Base-by-base conservation (phyloP, 2,888 invertebrate species). In the Eristalis intricaria region DNA sequence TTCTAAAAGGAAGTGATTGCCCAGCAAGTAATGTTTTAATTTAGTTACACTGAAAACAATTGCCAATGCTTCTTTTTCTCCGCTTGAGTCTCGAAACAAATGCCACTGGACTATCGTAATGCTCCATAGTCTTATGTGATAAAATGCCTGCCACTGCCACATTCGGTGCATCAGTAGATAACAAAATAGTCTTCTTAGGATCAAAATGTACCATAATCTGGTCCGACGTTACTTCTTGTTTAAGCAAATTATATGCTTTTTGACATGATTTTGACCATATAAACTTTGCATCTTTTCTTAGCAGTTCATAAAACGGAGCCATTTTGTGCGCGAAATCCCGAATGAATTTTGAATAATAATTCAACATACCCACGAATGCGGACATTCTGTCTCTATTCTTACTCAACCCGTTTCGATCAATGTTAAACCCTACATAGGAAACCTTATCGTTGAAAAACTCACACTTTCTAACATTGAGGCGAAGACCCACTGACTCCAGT, bases 311-410 rank as follows among this genome's bases (percentile, higher is more conserved):
- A n/a, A 80, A 61, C 0, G 73, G 80, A 50, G 26, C 10, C 35
- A 80, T 68, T 43, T 66, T 60, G 3, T 22, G 58, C 4, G 61
- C 61, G 61, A 90, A 89, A 10, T 86, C 84, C 7, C 90, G 66
- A 32, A 91, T 86, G 89, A 92, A 93, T 75, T 90, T 90, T 4
- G 90, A n/a, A n/a, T n/a, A n/a, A n/a, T n/a, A n/a, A n/a, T n/a
- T n/a, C n/a, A n/a, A n/a, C n/a, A n/a, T n/a, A n/a, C n/a, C n/a
- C n/a, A n/a, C 60, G 66, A 91, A 91, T 4, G 88, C 89, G 35
- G 66, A 19, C 0, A 90, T 79, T 66, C 90, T 89, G 0, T 89
- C 86, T 1, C 85, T 81, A 38, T 89, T 83, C 29, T 89, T 90
- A 2, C 65, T 69, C 15, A 91, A 87, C 0, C 90, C 90, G 1